Conservation (phyloP, 2,113 vertebrate species). For the Phocoena phocoena region DNA sequence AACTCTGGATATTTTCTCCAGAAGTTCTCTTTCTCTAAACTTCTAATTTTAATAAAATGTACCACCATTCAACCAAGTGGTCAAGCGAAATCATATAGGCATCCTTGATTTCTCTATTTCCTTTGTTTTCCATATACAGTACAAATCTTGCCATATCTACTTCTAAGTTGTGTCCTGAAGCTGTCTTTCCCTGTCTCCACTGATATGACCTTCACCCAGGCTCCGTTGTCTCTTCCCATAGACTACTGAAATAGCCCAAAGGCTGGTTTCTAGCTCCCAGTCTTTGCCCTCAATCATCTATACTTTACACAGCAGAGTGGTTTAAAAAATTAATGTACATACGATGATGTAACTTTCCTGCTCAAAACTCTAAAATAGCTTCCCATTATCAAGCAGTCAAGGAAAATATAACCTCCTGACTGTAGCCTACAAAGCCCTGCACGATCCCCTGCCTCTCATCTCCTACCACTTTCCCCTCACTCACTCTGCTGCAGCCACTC, state of each 20-base stretch:
- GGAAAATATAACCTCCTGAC: neutral
- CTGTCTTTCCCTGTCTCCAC: neutral
- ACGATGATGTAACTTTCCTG: neutral
- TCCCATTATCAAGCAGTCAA: neutral
- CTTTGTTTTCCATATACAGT: neutral
- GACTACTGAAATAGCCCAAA: neutral
- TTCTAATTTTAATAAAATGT: neutral
- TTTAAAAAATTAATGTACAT: neutral
- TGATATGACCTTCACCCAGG: neutral
- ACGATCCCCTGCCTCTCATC: rapidly evolving
- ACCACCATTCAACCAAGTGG: neutral
- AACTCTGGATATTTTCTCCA: neutral
- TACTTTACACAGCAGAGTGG: neutral
- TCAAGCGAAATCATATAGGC: neutral
- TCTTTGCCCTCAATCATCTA: neutral
- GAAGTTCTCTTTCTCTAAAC: neutral
- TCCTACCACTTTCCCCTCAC: neutral
- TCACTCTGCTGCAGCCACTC: no score
- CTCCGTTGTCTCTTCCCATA: neutral
- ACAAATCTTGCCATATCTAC: neutral
- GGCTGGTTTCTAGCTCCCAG: neutral
- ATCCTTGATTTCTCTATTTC: neutral
- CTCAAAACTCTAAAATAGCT: neutral
- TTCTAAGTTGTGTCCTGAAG: neutral
- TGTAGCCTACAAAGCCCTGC: no score